These are phyloP conservation scores for Drosophila leontia DNA, from an alignment of 1,140 invertebrate genomes.

Conservation along the genomic window DNA sequence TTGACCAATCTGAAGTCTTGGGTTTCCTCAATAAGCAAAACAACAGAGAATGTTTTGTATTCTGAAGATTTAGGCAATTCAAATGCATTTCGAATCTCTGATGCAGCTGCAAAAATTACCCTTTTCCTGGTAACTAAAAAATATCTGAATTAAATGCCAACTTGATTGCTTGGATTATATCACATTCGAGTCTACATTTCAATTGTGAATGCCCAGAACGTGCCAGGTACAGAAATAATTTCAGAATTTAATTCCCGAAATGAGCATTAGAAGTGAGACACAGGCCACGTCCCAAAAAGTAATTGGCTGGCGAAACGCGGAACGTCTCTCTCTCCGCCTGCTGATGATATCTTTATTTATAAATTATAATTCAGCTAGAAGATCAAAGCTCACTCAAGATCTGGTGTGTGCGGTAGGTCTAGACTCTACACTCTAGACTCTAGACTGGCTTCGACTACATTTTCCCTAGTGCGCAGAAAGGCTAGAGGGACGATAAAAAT, in stretches of 20 bases:
- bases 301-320: slow-evolving; percentile 60
- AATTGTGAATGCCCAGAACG: slow-evolving; percentile 44
- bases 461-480: slow-evolving; percentile 38
- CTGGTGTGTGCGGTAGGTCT: slow-evolving; percentile 66
- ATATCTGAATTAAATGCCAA: not conserved
- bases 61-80: slow-evolving; percentile 17
- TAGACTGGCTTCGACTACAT: slow-evolving; percentile 21
- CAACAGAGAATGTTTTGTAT: not conserved
- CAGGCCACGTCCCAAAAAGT: slow-evolving; percentile 53
- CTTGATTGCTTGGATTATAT: slow-evolving; percentile 7
- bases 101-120: slow-evolving; percentile 6
- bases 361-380: slow-evolving; percentile 66
- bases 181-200: slow-evolving; percentile 51
- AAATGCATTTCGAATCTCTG: slow-evolving; percentile 32
- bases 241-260: slow-evolving; percentile 38
- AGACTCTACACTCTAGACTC: slow-evolving; percentile 9
- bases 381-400: slow-evolving; percentile 65
- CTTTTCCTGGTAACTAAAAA: not conserved
- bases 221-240: slow-evolving; percentile 43
- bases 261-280: slow-evolving; percentile 41
- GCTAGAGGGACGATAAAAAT: slow-evolving; percentile 63
- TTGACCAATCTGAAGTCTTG: slow-evolving; percentile 1
- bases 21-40: slow-evolving; percentile 48
- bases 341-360: slow-evolving; percentile 76
- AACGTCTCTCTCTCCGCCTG: slow-evolving; percentile 44